These are phyloP conservation scores for Apotomis betuletana DNA, from an alignment of 2,888 invertebrate species.

Conservation along the genomic window DNA sequence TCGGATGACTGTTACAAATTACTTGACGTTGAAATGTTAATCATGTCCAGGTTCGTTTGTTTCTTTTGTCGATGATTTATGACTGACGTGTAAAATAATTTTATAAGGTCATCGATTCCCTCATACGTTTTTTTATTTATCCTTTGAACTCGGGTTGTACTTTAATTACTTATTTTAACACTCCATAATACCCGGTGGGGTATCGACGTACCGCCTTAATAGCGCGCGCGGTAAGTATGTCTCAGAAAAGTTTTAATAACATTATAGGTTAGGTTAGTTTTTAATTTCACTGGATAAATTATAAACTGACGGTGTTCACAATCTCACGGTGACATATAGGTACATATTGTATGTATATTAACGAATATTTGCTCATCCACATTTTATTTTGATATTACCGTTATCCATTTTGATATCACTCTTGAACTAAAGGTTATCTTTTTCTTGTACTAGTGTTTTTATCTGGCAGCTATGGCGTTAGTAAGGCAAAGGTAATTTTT, in stretches of 20 bases:
- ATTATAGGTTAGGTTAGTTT: too few species aligned
- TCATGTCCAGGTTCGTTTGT: constrained; percentile 31
- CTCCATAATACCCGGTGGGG: too few species aligned
- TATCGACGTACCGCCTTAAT: too few species aligned
- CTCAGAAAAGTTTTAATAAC: too few species aligned
- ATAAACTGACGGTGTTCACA: too few species aligned
- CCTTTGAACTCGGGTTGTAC: too few species aligned
- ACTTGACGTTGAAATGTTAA: constrained; percentile 51
- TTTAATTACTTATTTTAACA: too few species aligned
- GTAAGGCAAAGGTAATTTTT: constrained; percentile 16
- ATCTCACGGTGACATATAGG: too few species aligned
- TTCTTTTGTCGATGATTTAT: constrained; percentile 34
- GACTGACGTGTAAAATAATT: constrained; percentile 12
- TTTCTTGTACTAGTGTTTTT: constrained; percentile 29
- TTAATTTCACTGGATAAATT: neutral
- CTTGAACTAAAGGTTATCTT: constrained; percentile 38
- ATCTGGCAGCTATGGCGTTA: constrained; percentile 8
- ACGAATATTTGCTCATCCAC: too few species aligned
- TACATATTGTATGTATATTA: too few species aligned
- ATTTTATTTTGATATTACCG: neutral
- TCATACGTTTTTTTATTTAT: too few species aligned
- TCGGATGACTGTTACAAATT: constrained; percentile 53
- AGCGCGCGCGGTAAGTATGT: too few species aligned
- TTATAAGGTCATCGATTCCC: neutral
- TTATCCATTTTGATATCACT: neutral